Conservation (phyloP, 1,140 invertebrate species). For the Drosophila nebulosa region DNA sequence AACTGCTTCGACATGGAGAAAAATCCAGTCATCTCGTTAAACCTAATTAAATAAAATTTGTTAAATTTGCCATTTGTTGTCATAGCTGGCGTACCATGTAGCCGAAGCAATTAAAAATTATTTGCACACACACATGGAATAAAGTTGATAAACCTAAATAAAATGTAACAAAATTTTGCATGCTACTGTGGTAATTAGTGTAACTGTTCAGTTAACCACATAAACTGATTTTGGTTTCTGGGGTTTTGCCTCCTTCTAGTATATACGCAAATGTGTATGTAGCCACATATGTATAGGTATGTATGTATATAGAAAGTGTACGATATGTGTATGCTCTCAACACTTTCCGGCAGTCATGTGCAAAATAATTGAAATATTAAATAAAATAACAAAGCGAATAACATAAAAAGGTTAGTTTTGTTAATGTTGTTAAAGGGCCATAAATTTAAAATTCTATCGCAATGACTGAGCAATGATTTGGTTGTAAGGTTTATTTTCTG, state of each 20-base stretch:
- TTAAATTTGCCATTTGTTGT: not conserved
- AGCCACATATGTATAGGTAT: not conserved
- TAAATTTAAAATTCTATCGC: constrained; percentile 62
- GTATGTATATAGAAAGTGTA: not conserved
- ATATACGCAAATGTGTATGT: not conserved
- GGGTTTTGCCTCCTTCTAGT: not conserved
- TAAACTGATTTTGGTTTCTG: constrained; percentile 67
- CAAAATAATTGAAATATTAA: constrained; percentile 37
- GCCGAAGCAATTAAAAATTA: constrained; percentile 64
- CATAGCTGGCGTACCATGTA: not conserved
- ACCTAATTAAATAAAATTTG: not conserved
- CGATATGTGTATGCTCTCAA: not conserved
- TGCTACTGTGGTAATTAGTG: constrained; percentile 62
- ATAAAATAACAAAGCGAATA: not conserved
- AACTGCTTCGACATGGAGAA: not conserved
- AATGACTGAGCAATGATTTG: constrained; percentile 68
- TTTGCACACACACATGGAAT: constrained; percentile 39
- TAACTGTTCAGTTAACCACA: constrained; percentile 58
- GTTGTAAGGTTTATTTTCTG: constrained; percentile 36
- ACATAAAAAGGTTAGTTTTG: constrained; percentile 43
- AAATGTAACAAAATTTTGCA: constrained; percentile 29
- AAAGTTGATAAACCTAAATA: constrained; percentile 57
- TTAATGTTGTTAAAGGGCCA: constrained; percentile 23
- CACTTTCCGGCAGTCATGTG: constrained; percentile 25
- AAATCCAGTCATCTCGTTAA: not conserved